Conservation (phyloP, 2,113 vertebrate species). For the Antechinus stuartii region DNA sequence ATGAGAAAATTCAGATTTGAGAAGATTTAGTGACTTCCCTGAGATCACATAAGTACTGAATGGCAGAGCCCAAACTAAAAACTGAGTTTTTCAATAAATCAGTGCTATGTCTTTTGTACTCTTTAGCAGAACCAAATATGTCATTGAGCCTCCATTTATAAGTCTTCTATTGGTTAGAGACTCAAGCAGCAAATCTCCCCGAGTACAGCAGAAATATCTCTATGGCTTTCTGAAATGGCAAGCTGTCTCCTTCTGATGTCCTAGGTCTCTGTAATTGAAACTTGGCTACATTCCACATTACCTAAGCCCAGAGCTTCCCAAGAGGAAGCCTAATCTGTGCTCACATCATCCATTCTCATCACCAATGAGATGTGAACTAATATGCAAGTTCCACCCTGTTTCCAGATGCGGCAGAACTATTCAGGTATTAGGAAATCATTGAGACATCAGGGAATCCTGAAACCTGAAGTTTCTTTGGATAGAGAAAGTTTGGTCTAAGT, state of each 20-base stretch:
- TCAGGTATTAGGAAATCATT: neutral
- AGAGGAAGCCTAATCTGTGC: neutral
- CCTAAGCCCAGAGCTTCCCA: neutral
- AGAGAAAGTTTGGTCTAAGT: neutral
- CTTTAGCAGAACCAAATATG: neutral
- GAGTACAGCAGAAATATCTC: neutral
- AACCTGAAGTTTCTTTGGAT: neutral
- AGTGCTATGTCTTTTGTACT: neutral
- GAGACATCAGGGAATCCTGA: neutral
- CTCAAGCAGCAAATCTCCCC: neutral
- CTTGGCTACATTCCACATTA: neutral
- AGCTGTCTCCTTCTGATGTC: neutral
- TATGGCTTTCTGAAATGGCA: neutral
- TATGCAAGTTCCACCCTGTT: neutral
- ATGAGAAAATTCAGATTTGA: neutral
- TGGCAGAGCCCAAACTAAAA: neutral
- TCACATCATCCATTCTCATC: slow-evolving; percentile 14
- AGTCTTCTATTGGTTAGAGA: neutral
- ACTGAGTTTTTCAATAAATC: neutral
- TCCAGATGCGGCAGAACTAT: neutral
- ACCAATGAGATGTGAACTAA: neutral
- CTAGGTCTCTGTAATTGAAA: slow-evolving; percentile 5
- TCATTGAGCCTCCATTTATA: neutral
- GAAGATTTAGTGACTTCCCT: neutral
- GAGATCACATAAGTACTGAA: neutral